Evolutionary conservation across 1,140 invertebrate genomes (phyloP).

Genomic region (Papilio polytes): DNA sequence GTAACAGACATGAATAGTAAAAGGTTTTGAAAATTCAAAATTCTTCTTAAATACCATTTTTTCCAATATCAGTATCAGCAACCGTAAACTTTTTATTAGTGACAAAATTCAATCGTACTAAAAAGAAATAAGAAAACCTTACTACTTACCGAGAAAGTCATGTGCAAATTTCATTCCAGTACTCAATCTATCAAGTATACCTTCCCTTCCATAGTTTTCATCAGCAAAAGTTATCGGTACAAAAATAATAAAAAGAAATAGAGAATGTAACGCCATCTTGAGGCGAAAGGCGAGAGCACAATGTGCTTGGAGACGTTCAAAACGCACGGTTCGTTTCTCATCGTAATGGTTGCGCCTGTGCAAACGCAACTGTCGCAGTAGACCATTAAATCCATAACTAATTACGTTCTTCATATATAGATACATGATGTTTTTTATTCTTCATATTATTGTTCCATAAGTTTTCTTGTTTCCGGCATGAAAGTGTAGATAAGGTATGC

Average conservation of each 20-base stretch:
- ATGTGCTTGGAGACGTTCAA: conserved; percentile 46
- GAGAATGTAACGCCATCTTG: conserved; percentile 68
- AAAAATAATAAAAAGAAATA: conserved; percentile 55
- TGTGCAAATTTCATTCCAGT: conserved; percentile 86
- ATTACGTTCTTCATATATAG: conserved; percentile 36
- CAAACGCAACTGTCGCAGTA: conserved; percentile 59
- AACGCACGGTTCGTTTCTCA: conserved; percentile 60
- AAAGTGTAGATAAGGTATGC: not conserved
- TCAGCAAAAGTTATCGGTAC: conserved; percentile 47
- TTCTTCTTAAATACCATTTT: not conserved
- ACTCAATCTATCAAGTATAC: conserved; percentile 85
- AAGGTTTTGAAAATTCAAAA: not conserved
- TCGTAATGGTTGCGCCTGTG: conserved; percentile 62
- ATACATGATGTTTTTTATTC: conserved; percentile 56
- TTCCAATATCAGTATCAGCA: not conserved
- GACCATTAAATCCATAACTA: conserved; percentile 61
- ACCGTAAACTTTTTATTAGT: not conserved
- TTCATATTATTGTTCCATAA: not conserved
- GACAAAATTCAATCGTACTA: not conserved
- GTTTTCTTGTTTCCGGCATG: not conserved
- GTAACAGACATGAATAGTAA: too few relatives aligned
- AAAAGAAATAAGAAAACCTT: not conserved
- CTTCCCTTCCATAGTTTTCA: conserved; percentile 65
- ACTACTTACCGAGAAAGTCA: conserved; percentile 83
- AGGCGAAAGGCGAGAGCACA: conserved; percentile 54